Conservation (phyloP, 2,113 vertebrate species). For the Rhea pennata region DNA sequence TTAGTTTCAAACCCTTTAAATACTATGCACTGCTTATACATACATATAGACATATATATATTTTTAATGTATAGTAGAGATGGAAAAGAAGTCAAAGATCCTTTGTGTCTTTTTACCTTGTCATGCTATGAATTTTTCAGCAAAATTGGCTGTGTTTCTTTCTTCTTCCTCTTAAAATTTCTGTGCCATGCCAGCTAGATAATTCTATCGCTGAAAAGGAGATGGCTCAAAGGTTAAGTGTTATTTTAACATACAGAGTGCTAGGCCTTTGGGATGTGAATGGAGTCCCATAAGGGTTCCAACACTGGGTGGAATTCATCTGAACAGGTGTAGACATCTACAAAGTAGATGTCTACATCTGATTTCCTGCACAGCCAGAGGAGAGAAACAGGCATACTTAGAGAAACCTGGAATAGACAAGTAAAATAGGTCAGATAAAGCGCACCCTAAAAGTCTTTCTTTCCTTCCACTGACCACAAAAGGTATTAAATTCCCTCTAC, state of each 20-base stretch:
- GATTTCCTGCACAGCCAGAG: background rate
- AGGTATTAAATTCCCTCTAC: background rate
- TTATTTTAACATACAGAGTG: background rate
- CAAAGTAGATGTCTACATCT: background rate
- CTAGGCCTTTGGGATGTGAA: background rate
- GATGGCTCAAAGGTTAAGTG: background rate
- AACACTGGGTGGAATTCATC: background rate
- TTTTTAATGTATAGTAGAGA: background rate
- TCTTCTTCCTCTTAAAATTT: background rate
- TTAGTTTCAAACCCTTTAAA: background rate
- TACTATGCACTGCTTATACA: background rate
- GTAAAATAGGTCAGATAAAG: background rate
- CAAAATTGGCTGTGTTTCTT: background rate
- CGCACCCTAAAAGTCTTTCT: background rate
- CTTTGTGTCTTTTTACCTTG: background rate
- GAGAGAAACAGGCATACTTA: background rate
- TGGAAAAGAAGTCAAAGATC: background rate
- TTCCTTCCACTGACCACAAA: background rate
- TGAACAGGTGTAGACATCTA: background rate
- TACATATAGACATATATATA: background rate
- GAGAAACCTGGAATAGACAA: background rate
- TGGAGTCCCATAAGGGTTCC: background rate
- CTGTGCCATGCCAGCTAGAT: no score
- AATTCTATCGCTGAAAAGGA: background rate
- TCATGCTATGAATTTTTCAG: background rate